Base-by-base conservation (phyloP, 2,797 vertebrate genomes). In the Cuniculus paca region DNA sequence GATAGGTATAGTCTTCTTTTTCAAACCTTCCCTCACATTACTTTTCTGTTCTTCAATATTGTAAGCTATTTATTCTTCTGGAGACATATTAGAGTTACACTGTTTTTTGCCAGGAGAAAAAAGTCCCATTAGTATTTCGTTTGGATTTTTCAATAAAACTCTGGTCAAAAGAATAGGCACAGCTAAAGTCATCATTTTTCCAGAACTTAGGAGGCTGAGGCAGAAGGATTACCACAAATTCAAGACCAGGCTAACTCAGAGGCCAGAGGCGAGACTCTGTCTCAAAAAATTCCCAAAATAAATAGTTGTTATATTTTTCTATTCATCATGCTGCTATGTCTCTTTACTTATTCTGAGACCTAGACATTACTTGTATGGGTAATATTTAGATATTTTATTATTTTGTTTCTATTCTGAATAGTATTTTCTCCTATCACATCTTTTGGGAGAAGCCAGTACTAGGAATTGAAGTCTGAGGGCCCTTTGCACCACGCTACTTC, bases 301-400 rank as follows among this genome's bases (percentile, higher is more conserved):
- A 65, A 65, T 34, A 72, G 13, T 28, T 22, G 10, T 65, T 39
- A 42, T 65, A 84, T 28, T 61, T 94, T 92, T 56, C 31, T 50
- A 45, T 86, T 75, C 39, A 42, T 77, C 85, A 81, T 92, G 61
- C 50, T 92, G 61, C 50, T 80, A 1, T 81, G 36, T 88, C 72
- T 60, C 79, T 93, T 63, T 72, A 52, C 80, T 81, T 96, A 79
- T 94, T 89, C 31, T 61, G 45, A 85, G 45, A 61, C 50, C 31
- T 4, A 42, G 34, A 54, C 12, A 45, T 81, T 94, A 75, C n/a
- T 79, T 61, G 28, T 83, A 42, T 48, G 77, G 28, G 6, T 88
- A 50, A 58, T 78, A 77, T 13, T 39, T 89, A 61, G 39, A 1
- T 56, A 31, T 87, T 95, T 78, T 93, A 60, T 90, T 93, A 79